Percentiles rank a stretch among this genome's conserved stretches.
These are phyloP conservation scores for Heterochromis multidens DNA, from an alignment of 2,113 vertebrate species.

Conservation along the genomic window DNA sequence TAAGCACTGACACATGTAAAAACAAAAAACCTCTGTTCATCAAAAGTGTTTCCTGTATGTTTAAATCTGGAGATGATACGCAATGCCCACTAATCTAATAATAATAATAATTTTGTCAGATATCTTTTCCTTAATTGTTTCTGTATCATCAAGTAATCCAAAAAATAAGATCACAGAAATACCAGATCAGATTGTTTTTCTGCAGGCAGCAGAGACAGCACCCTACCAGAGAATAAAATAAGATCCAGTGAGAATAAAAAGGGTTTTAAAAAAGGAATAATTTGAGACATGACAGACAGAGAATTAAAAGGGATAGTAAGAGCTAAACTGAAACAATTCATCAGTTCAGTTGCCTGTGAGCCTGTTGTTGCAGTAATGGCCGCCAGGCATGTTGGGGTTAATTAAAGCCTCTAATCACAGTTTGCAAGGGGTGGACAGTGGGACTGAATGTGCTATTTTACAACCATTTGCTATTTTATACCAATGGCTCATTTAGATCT, in stretches of 20 bases:
- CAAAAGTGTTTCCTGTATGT: neutral
- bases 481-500: slow-evolving; percentile 28
- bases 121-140: no score
- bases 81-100: neutral
- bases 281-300: neutral
- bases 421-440: slow-evolving; percentile 8
- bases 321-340: neutral
- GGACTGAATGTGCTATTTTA: slow-evolving; percentile 14
- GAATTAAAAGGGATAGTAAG: neutral
- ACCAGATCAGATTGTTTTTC: neutral
- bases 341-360: neutral
- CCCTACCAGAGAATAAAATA: neutral
- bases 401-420: slow-evolving; percentile 53
- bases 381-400: slow-evolving; percentile 26
- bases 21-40: neutral
- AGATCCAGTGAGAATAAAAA: neutral
- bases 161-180: neutral
- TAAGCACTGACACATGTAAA: neutral
- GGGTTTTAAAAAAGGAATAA: neutral
- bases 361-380: neutral
- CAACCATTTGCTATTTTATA: neutral
- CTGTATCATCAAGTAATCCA: neutral
- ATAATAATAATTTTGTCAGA: neutral
- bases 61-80: neutral
- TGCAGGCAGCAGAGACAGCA: neutral